Evolutionary conservation across 2,797 vertebrate genomes (phyloP), one percentile per base, ranked within the genome.

Genomic region (Eremophila alpestris): DNA sequence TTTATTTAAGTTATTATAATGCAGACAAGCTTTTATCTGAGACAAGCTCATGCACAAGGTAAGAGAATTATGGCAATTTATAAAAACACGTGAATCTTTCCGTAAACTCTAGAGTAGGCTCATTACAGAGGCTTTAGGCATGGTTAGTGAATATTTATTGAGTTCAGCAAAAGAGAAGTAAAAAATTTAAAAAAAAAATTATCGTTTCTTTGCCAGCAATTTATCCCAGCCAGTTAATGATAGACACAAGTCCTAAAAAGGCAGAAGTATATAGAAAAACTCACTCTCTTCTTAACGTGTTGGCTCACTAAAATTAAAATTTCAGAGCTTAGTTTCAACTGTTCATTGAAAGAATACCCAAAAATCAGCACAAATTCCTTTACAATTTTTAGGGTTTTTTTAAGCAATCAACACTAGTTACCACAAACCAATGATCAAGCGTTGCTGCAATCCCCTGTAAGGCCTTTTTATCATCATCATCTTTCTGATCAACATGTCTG

Each of bases 331-430:
- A 38, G 13, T 21, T 86, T 76, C 20, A 82, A 45, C 34, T 24
- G 21, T 34, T 83, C 21, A 32, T 38, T 87, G 26, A 58, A 89
- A 81, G 18, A 83, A 54, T 32, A 87, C 11, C 3, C 12, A 1
- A 60, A 92, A 65, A 38, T 51, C 32, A 54, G 36, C 20, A 83
- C 0, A 52, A 89, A 82, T 70, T 70, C 16, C 32, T 48, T 56
- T 54, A 69, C 3, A n/a, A 16, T 38, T 62, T 55, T 10, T 0
- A 21, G 24, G 10, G 0, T 0, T 46, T 60, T 56, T 73, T 78
- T 23, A 84, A 68, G 52, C 14, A 83, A 79, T 60, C 14, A 67
- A 32, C 34, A 74, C 7, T 12, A 65, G 11, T 56, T 76, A 54
- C 15, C 9, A 20, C 8, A 65, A 18, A 68, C 5, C 29, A 73